Base-by-base conservation (phyloP, 2,113 vertebrate genomes). In the Sceloporus tristichus region DNA sequence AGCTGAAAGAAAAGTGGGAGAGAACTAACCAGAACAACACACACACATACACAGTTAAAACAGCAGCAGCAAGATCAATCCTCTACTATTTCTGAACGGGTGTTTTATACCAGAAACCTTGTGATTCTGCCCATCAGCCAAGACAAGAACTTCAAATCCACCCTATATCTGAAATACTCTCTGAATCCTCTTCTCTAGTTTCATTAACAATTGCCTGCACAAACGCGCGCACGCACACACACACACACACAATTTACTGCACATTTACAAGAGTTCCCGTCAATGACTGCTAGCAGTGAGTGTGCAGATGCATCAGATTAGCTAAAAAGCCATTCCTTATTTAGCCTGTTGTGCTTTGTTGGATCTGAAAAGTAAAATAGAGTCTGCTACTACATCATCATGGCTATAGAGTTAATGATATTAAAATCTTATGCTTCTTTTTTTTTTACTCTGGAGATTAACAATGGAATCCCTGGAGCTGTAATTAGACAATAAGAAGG, bases 131-230 rank as follows among this genome's bases (percentile, higher is more conserved):
- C 21, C 62, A 79, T 38, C 59, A 48, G 54, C 38, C 83, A 92
- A 38, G 85, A 91, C 79, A 81, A 42, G 53, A 73, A 42, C 34
- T 13, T 48, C 85, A 85, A 84, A 1, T 2, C 40, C 82, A 84
- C 78, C 38, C 38, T 65, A 79, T 2, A 86, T 21, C 56, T 80
- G 54, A 78, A 8, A 84, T 21, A 2, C 53, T 71, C 38, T 48
- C n/a, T 3, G 3, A 23, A 68, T 59, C 54, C 56, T 10, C 56
- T 18, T 70, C 89, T 82, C 62, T 87, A 11, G 29, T 13, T 79
- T 54, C 40, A 66, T 74, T 80, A 54, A 82, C 82, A 70, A 88
- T 73, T 83, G 86, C 66, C 62, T 21, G 66, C 38, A 38, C 42
- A 14, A 0, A n/a, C 54, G 23, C 65, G 56, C 76, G 56, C 48